These are phyloP conservation scores for Polypedilum pembai DNA, from an alignment of 1,140 invertebrate genomes.

Conservation along the genomic window DNA sequence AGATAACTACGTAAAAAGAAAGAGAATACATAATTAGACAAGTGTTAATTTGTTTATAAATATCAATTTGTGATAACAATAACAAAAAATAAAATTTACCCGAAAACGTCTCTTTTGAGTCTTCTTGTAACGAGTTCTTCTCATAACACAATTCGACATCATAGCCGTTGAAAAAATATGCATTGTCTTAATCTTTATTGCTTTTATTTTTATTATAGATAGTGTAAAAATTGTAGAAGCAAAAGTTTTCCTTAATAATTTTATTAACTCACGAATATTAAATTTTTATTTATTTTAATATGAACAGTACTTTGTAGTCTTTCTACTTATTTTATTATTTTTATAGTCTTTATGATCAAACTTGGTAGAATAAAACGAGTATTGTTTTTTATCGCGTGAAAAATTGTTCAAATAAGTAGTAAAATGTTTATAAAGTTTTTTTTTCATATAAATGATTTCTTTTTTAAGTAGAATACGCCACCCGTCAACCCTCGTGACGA, in stretches of 20 bases:
- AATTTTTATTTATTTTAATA: not conserved
- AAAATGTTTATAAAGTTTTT: too few relatives aligned
- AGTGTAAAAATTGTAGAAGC: too few relatives aligned
- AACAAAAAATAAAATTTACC: not conserved
- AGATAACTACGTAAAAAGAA: slow-evolving; percentile 69
- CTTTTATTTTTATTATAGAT: too few relatives aligned
- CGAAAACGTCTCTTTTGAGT: slow-evolving; percentile 9
- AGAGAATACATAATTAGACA: not conserved
- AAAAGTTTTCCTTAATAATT: not conserved
- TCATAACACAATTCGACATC: not conserved
- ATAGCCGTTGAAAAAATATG: not conserved
- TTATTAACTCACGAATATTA: too few relatives aligned
- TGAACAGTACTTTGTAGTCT: not conserved
- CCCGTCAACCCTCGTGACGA: too few relatives aligned
- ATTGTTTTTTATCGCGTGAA: too few relatives aligned
- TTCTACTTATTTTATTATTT: too few relatives aligned
- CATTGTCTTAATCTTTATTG: not conserved
- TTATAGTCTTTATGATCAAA: too few relatives aligned
- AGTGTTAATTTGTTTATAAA: not conserved
- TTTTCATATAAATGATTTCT: too few relatives aligned
- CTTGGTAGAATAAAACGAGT: too few relatives aligned
- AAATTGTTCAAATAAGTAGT: too few relatives aligned
- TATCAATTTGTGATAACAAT: not conserved
- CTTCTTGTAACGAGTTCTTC: slow-evolving; percentile 22
- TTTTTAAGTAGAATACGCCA: too few relatives aligned